A percentile compares a stretch with the other conserved stretches of the same genome.
phyloP scores from a whole-genome alignment of 1,140 invertebrate species.

The Ostrea denselamellosa region DNA sequence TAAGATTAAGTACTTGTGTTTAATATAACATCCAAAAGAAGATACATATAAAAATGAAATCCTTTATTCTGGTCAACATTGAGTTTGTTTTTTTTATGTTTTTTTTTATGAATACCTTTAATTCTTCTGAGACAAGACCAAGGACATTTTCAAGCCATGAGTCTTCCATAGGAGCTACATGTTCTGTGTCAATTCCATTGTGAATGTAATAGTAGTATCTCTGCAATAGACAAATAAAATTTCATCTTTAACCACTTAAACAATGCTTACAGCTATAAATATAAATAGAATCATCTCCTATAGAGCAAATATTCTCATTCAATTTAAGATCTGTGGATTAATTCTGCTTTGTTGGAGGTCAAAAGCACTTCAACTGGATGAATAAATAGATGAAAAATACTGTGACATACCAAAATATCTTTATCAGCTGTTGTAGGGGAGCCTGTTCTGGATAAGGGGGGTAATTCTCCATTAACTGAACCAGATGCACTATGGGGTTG shows the following conservation, averaged over 20 bases:
- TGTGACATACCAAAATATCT: constrained; percentile 75
- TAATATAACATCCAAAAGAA: too few species aligned
- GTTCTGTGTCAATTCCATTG: constrained; percentile 91
- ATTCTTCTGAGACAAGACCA: constrained; percentile 73
- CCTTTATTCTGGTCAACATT: too few species aligned
- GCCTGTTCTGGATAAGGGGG: constrained; percentile 68
- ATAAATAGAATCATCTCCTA: too few species aligned
- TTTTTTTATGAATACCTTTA: constrained; percentile 69
- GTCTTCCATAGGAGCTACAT: constrained; percentile 88
- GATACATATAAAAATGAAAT: too few species aligned
- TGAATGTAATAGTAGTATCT: constrained; percentile 94
- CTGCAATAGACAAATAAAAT: constrained; percentile 58
- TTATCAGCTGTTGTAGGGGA: constrained; percentile 77
- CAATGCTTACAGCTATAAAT: too few species aligned
- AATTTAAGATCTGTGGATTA: not conserved
- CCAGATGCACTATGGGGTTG: constrained; percentile 59
- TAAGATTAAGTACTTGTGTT: too few species aligned
- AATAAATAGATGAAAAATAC: not conserved
- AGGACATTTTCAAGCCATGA: constrained; percentile 81
- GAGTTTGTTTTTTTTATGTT: not conserved
- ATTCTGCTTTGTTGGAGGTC: not conserved
- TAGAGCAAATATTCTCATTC: too few species aligned
- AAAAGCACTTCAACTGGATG: not conserved
- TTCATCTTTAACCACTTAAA: not conserved
- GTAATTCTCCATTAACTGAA: constrained; percentile 70